Conservation (phyloP, 2,797 vertebrate genomes). For the Lepidocolaptes lacrymiger region DNA sequence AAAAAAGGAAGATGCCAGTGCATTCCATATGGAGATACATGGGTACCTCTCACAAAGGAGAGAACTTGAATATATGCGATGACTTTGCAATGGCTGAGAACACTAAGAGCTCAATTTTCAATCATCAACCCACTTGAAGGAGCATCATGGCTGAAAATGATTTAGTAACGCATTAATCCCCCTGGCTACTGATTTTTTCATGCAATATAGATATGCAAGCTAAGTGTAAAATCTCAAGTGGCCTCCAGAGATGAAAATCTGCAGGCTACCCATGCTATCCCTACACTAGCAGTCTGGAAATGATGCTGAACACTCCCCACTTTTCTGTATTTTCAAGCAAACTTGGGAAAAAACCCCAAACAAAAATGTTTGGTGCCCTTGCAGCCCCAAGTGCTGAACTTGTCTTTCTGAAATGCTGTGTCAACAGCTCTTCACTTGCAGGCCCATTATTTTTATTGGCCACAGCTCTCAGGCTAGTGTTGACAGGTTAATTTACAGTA, state of each 20-base stretch:
- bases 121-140: background rate
- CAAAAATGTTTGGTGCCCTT: background rate
- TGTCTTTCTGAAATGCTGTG: constrained; percentile 30
- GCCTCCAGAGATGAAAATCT: background rate
- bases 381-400: constrained; percentile 46
- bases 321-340: constrained; percentile 13
- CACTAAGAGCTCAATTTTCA: background rate
- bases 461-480: background rate
- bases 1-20: background rate
- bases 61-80: background rate
- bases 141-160: background rate
- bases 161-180: background rate
- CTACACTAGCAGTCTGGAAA: background rate
- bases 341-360: background rate
- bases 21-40: background rate
- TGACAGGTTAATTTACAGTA: constrained; percentile 57
- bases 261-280: background rate
- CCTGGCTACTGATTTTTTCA: background rate
- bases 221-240: background rate
- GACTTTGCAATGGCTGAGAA: background rate
- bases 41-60: background rate
- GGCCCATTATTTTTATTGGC: constrained; percentile 60
- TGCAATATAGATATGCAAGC: background rate
- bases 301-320: rapidly evolving
- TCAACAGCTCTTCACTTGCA: constrained; percentile 16